Evolutionary conservation across 2,888 invertebrate species (phyloP).

Genomic region (Acrobasis consociella): DNA sequence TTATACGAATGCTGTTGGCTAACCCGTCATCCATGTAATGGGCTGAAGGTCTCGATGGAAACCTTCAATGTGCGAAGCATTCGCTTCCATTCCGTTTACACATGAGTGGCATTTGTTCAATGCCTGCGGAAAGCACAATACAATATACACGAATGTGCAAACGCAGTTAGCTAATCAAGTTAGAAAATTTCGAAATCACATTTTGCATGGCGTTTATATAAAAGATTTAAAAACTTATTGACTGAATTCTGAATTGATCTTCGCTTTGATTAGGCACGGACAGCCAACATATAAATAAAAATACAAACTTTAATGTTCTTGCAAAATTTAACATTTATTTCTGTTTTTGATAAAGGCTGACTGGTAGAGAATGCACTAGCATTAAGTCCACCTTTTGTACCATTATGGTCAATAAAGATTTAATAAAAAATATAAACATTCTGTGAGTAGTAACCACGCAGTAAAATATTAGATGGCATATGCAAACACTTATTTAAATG

Average conservation of each 20-base stretch:
- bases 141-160: conserved; percentile 1
- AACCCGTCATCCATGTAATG: conserved; percentile 68
- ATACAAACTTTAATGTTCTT: too few relatives aligned
- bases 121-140: conserved; percentile 6
- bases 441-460: too few relatives aligned
- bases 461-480: background rate
- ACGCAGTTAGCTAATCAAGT: conserved; percentile 3
- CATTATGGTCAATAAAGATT: too few relatives aligned
- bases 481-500: background rate
- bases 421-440: too few relatives aligned
- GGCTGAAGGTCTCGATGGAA: conserved; percentile 61
- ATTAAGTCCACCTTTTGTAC: too few relatives aligned
- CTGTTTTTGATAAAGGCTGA: too few relatives aligned
- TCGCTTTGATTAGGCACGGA: too few relatives aligned
- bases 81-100: conserved; percentile 38
- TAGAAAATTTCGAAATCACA: conserved; percentile 8
- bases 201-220: background rate
- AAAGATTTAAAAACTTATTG: too few relatives aligned
- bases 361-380: too few relatives aligned
- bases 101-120: conserved; percentile 25
- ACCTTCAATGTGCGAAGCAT: conserved; percentile 49
- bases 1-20: conserved; percentile 56
- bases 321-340: too few relatives aligned
- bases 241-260: too few relatives aligned
- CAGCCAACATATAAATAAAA: too few relatives aligned